A percentile compares a stretch with the other conserved stretches of the same genome.
Evolutionary conservation across 2,113 vertebrate genomes (phyloP).

Genomic region (Lepidothrix coronata): DNA sequence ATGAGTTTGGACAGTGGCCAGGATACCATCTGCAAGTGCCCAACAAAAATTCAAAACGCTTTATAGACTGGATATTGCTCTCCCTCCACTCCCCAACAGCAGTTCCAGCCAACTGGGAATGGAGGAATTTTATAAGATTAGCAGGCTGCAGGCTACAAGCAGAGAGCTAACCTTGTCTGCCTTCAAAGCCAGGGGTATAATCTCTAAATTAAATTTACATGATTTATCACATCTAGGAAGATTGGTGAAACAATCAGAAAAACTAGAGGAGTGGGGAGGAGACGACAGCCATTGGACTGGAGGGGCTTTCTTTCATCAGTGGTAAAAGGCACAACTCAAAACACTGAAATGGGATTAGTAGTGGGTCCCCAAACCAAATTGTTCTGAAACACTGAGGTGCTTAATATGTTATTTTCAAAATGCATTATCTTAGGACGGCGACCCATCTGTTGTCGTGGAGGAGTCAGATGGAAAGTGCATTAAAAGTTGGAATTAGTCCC

Average conservation of each 20-base stretch:
- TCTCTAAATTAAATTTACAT: slow-evolving; percentile 68
- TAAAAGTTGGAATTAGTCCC: slow-evolving; percentile 54
- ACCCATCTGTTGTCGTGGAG: slow-evolving; percentile 22
- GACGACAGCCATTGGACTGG: neutral
- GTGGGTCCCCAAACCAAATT: slow-evolving; percentile 11
- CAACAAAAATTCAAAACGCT: neutral
- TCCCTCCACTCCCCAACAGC: neutral
- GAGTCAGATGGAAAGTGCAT: slow-evolving; percentile 33
- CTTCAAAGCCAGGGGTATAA: slow-evolving; percentile 34
- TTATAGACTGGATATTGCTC: neutral
- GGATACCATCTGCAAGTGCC: slow-evolving; percentile 1
- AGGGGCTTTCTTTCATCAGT: neutral
- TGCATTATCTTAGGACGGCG: neutral
- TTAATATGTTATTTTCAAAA: slow-evolving; percentile 25
- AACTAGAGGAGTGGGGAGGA: neutral
- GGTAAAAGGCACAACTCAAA: neutral
- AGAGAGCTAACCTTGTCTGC: slow-evolving; percentile 11
- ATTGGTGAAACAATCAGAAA: neutral
- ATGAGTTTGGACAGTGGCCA: neutral
- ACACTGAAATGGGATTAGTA: slow-evolving; percentile 4
- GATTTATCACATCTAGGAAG: slow-evolving; percentile 34
- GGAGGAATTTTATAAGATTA: slow-evolving; percentile 42
- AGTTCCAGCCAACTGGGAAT: slow-evolving; percentile 43
- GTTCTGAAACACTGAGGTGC: neutral
- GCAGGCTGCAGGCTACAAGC: neutral